Evolutionary conservation across 2,797 vertebrate genomes (phyloP).

Genomic region (Potorous gilbertii): DNA sequence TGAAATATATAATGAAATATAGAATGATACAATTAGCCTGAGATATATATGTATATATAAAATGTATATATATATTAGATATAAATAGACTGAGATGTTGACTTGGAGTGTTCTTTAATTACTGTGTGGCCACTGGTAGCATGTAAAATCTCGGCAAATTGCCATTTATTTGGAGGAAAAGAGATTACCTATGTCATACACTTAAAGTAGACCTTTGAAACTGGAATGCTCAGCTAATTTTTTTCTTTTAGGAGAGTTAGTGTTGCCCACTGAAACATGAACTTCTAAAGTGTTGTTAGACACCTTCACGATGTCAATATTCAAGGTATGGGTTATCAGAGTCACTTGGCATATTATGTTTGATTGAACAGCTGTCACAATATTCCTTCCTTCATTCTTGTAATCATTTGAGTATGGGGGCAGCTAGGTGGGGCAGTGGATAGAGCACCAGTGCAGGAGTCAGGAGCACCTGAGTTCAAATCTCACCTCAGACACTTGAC

Average conservation of each 20-base stretch:
- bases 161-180: background rate
- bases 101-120: background rate
- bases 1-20: too few species aligned
- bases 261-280: background rate
- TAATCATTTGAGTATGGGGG: background rate
- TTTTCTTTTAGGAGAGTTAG: background rate
- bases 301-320: background rate
- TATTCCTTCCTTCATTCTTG: background rate
- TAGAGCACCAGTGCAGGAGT: too few species aligned
- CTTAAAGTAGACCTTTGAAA: background rate
- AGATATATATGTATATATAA: too few species aligned
- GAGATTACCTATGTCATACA: background rate
- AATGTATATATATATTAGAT: too few species aligned
- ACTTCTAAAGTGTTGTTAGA: background rate
- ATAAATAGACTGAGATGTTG: background rate
- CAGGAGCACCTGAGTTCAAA: too few species aligned
- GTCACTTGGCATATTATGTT: background rate
- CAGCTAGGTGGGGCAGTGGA: too few species aligned
- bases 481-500: too few species aligned
- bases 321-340: background rate
- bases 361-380: background rate
- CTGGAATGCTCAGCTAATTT: background rate
- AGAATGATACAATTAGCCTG: too few species aligned
- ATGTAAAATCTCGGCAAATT: background rate
- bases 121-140: background rate